Evolutionary conservation across 53 echinoderm and acorn worm species (phyloP), one percentile per base, ranked within the genome.

Genomic region (Pentamera pediparva): DNA sequence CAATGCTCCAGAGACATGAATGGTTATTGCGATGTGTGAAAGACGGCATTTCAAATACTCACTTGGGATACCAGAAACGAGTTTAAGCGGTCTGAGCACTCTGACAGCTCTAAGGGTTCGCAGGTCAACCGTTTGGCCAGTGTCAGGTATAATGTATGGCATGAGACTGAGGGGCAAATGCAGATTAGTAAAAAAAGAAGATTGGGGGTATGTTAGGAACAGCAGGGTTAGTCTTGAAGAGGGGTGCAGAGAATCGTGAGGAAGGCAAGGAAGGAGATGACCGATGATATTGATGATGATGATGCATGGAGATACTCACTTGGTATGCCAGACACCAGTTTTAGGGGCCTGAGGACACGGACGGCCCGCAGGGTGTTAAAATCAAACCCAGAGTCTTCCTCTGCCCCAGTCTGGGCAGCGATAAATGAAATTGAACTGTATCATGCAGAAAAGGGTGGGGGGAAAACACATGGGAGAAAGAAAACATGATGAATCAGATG

Each of bases 11-110:
- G n/a, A n/a, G n/a, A n/a, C n/a, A n/a, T n/a, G n/a, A n/a, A n/a
- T n/a, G n/a, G n/a, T n/a, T n/a, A n/a, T n/a, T n/a, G n/a, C 52
- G 25, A 52, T 29, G 45, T 27, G 45, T 41, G 39, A 21, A 43
- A 72, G 37, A 72, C 73, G 54, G 33, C 52, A 72, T 20, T 19
- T 52, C 26, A 72, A 72, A 51, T 72, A 98, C 98, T 98, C 92
- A 98, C 98, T 98, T 91, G 98, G 98, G 86, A 98, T 98, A 89
- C 98, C 98, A 75, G 98, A 98, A 45, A 98, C 98, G 86, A 98
- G 74, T 92, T 98, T 98, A 76, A 98, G 98, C 74, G 98, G 98
- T 81, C 98, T 77, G 31, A 98, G 86, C 55, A 98, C 98, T 83
- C 98, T 92, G 57, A 98, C 92, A 32, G 98, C 98, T 81, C 98